A percentile compares a stretch with the other conserved stretches of the same genome.
phyloP scores from a whole-genome alignment of 2,113 vertebrate species.

The Saimiri boliviensis region DNA sequence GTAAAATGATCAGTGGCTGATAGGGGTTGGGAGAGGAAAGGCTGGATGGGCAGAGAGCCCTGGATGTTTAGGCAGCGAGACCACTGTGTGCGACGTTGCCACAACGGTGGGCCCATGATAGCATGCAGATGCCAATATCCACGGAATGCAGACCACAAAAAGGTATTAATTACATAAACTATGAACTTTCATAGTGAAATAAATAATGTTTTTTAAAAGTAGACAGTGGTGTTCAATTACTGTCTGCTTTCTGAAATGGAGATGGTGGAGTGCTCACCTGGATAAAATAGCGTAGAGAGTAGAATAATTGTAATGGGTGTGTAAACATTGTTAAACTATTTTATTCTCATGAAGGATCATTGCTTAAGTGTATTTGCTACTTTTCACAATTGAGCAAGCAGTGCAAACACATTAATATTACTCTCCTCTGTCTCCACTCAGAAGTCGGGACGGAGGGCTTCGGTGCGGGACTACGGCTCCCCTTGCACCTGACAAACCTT shows the following conservation, averaged over 20 bases:
- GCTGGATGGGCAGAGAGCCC: neutral
- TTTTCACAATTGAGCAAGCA: neutral
- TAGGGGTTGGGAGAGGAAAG: neutral
- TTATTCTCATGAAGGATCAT: neutral
- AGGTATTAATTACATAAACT: too few relatives aligned
- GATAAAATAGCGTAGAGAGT: neutral
- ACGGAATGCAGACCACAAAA: neutral
- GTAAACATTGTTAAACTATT: neutral
- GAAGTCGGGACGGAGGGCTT: neutral
- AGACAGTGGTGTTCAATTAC: neutral
- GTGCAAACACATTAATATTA: too few relatives aligned
- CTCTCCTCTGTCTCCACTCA: too few relatives aligned
- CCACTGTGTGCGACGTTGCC: too few relatives aligned
- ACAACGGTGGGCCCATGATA: rapidly evolving
- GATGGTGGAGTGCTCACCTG: neutral
- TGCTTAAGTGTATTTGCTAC: too few relatives aligned
- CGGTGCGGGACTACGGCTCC: neutral
- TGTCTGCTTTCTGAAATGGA: neutral
- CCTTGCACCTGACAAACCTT: neutral
- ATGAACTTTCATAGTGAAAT: too few relatives aligned
- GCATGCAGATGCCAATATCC: neutral
- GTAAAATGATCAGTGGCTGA: neutral
- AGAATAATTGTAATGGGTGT: neutral
- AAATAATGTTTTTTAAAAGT: neutral
- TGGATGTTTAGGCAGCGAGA: too few relatives aligned